Conservation (phyloP, 2,113 vertebrate genomes). For the Scalopus aquaticus region DNA sequence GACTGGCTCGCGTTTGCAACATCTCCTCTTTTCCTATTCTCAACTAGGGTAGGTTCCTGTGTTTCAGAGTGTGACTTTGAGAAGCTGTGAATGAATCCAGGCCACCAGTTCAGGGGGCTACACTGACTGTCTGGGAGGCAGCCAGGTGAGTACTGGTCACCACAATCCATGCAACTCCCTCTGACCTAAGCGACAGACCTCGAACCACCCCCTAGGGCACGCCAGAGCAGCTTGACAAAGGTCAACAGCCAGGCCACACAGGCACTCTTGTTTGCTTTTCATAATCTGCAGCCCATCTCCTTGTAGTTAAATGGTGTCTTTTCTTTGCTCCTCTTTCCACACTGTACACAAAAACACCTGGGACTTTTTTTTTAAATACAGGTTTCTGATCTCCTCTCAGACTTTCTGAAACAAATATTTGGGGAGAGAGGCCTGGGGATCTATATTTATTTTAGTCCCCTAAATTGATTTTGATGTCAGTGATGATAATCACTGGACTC, state of each 20-base stretch:
- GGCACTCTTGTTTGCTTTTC: not conserved
- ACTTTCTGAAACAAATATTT: not conserved
- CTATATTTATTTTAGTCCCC: not conserved
- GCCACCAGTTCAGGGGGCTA: not conserved
- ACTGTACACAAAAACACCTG: not conserved
- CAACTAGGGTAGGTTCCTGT: constrained; percentile 16
- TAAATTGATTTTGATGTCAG: not conserved
- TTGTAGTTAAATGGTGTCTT: not conserved
- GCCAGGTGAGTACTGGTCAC: not conserved
- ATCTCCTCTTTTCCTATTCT: constrained; percentile 63
- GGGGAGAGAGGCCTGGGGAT: not conserved
- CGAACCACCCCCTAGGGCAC: not conserved
- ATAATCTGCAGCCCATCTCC: not conserved
- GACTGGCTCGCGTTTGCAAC: constrained; percentile 22
- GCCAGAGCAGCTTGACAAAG: not conserved
- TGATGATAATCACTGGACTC: not conserved
- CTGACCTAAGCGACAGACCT: constrained; percentile 51
- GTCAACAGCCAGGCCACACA: not conserved
- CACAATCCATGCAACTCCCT: not conserved
- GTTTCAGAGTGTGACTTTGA: constrained; percentile 58
- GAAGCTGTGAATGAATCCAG: constrained; percentile 44
- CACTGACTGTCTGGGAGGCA: not conserved
- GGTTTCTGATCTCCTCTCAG: not conserved
- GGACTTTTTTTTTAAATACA: not conserved
- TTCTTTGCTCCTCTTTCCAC: not conserved